A percentile compares a stretch with the other conserved stretches of the same genome.
These are phyloP conservation scores for Hirtodrosophila cameraria DNA, from an alignment of 2,888 invertebrate genomes.

Conservation along the genomic window DNA sequence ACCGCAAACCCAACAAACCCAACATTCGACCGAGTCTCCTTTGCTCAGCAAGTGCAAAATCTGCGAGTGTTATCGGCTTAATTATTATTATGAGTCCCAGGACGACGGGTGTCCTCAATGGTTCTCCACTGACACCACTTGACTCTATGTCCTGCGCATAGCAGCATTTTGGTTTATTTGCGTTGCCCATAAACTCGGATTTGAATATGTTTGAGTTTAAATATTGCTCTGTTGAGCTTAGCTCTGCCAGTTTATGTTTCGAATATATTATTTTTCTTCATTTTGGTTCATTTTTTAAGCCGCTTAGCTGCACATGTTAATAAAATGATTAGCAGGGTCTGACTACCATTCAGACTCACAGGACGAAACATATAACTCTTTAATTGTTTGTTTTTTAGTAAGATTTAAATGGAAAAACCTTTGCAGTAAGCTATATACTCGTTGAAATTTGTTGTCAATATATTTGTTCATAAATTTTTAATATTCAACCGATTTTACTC, in stretches of 20 bases:
- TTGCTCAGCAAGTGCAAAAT: slow-evolving; percentile 72
- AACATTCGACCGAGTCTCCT: too few species aligned
- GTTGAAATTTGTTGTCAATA: too few species aligned
- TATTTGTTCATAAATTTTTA: too few species aligned
- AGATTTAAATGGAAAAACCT: too few species aligned
- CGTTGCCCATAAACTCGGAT: slow-evolving; percentile 72
- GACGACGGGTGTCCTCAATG: slow-evolving; percentile 65
- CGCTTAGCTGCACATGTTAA: slow-evolving; percentile 75
- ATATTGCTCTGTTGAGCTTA: slow-evolving; percentile 58
- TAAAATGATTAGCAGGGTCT: slow-evolving; percentile 57
- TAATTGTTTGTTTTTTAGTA: neutral
- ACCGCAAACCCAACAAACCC: slow-evolving; percentile 13
- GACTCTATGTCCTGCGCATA: slow-evolving; percentile 38
- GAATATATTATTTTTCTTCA: slow-evolving; percentile 16
- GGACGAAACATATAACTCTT: neutral
- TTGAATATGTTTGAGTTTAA: slow-evolving; percentile 76
- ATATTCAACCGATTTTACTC: too few species aligned
- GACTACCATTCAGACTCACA: neutral
- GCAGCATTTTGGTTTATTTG: slow-evolving; percentile 59
- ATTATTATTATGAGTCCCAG: slow-evolving; percentile 78
- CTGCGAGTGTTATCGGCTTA: slow-evolving; percentile 80
- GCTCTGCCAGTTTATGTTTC: slow-evolving; percentile 26
- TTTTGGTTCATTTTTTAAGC: slow-evolving; percentile 54
- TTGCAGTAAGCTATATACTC: too few species aligned
- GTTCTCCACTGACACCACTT: slow-evolving; percentile 53